Conservation (phyloP, 2,113 vertebrate species). For the Sigmodon hispidus region DNA sequence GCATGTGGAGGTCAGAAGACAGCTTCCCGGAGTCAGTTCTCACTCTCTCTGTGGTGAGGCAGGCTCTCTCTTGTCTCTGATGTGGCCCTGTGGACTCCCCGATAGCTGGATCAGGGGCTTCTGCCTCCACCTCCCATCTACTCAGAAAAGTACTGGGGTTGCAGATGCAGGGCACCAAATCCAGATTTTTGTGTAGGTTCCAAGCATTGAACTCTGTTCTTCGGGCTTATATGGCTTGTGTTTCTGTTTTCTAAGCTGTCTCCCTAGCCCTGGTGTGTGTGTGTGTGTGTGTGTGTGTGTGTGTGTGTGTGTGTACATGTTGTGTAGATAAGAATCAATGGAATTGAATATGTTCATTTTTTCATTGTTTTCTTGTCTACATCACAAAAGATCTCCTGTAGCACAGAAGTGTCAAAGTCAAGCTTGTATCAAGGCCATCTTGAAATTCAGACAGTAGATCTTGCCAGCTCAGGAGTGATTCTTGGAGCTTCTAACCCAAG, state of each 20-base stretch:
- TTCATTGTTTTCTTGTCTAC: neutral
- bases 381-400: neutral
- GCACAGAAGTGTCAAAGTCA: neutral
- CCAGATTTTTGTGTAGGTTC: neutral
- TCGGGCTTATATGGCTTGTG: neutral
- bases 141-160: neutral
- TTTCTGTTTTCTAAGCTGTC: neutral
- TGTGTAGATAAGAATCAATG: neutral
- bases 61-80: neutral
- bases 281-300: no score
- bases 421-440: neutral
- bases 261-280: neutral
- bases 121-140: neutral
- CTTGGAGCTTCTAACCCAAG: neutral
- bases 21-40: neutral
- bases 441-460: neutral
- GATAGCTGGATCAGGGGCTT: no score
- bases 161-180: neutral
- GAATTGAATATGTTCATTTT: neutral
- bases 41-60: neutral
- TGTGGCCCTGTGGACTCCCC: neutral
- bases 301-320: no score
- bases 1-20: neutral
- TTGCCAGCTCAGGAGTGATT: conserved; percentile 11
- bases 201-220: neutral